phyloP scores from a whole-genome alignment of 2,888 invertebrate genomes.

The Nesidiocoris tenuis region DNA sequence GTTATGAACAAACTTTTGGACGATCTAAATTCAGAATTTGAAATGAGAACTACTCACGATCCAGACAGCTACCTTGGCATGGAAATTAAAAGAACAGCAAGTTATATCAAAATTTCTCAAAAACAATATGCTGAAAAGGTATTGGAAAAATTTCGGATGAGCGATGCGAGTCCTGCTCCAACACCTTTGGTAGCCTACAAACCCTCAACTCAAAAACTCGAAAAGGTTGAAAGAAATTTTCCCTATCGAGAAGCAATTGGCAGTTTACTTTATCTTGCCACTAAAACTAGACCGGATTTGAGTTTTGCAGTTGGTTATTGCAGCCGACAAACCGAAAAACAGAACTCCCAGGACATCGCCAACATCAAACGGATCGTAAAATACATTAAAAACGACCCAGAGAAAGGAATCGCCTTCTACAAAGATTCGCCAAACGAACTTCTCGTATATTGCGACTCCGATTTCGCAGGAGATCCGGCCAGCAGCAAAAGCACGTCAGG shows the following conservation, averaged over 20 bases:
- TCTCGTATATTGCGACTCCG: constrained; percentile 3
- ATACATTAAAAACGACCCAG: neutral
- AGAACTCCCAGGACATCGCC: neutral
- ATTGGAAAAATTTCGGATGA: neutral
- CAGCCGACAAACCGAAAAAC: neutral
- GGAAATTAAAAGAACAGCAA: neutral
- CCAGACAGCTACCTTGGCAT: neutral
- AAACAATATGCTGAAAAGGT: neutral
- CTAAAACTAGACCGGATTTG: neutral
- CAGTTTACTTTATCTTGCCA: neutral
- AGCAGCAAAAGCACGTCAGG: constrained; percentile 11
- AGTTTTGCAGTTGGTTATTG: neutral
- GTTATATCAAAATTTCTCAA: neutral
- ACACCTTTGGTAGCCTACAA: neutral
- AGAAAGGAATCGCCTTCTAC: neutral
- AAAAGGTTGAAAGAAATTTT: no score
- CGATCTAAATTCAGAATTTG: no score
- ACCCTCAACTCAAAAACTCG: neutral
- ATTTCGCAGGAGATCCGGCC: constrained; percentile 10
- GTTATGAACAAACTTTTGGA: neutral
- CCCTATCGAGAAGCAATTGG: constrained; percentile 8
- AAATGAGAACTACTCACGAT: no score
- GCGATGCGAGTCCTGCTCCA: neutral
- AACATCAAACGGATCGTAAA: constrained; percentile 3
- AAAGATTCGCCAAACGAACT: constrained; percentile 2